Base-by-base conservation (phyloP, 2,797 vertebrate species). In the Phoebastria nigripes region DNA sequence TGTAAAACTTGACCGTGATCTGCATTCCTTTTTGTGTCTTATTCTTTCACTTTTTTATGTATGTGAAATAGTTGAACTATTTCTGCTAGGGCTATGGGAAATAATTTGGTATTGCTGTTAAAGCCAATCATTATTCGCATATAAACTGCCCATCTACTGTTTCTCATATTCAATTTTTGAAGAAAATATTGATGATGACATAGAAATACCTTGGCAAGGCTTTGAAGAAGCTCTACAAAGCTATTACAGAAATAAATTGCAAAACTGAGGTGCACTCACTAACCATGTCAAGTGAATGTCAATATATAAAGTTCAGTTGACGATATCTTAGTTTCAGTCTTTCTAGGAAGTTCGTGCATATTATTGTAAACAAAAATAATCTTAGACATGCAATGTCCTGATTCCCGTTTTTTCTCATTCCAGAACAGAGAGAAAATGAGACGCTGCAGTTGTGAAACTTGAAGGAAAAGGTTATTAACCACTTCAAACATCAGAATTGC, bases 1-100 rank as follows among this genome's bases (percentile, higher is more conserved):
- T 80, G 51, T 93, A 82, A 89, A 96, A 86, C 35, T 92, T 94
- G 89, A 82, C 93, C 82, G 90, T 84, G 21, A 56, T 94, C 74
- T 95, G 74, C 80, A 63, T 93, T 97, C 85, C 29, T 94, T 93
- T 97, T 51, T 70, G 69, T 77, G 55, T 58, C 47, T 79, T 69
- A 39, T 18, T 44, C 29, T 85, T 55, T 70, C 29, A 47, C 3
- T 49, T 63, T 61, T 87, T 62, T 33, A 63, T 20, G n/a, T 33
- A 61, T 84, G n/a, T 74, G 62, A 55, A 94, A 78, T 26, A 18
- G 4, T 4, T 81, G 61, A 93, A 74, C 37, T 74, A 28, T 35
- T 94, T 82, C 82, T 67, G 8, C 41, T 37, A 87, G 56, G 20
- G 63, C 66, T 81, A 13, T 37, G 81, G 77, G 65, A 92, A 88